Evolutionary conservation across 2,888 invertebrate species (phyloP).

Genomic region (Apantesis nais): DNA sequence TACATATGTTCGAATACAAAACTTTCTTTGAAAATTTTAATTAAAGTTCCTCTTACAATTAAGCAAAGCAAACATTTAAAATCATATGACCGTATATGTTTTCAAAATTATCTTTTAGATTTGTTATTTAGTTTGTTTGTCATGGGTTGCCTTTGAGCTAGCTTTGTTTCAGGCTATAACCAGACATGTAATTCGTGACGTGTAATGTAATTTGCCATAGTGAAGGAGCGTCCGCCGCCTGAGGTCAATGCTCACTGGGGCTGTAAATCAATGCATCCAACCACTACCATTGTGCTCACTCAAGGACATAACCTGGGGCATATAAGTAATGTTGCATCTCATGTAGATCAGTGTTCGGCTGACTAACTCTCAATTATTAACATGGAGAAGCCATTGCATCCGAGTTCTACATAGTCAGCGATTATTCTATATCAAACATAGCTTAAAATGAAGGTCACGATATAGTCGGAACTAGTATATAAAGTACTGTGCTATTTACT

Average conservation of each 20-base stretch:
- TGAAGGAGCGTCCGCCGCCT: background rate
- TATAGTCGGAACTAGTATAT: no score
- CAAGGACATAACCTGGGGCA: slow-evolving; percentile 1
- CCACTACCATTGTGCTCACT: background rate
- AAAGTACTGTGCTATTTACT: no score
- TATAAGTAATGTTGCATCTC: background rate
- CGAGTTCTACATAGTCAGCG: slow-evolving; percentile 41
- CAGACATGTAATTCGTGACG: background rate
- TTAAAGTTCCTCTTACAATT: no score
- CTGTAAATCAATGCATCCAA: background rate
- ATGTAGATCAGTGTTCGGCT: slow-evolving; percentile 7
- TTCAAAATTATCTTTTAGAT: no score
- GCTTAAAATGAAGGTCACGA: slow-evolving; percentile 7
- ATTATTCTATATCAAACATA: slow-evolving; percentile 10
- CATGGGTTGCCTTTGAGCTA: background rate
- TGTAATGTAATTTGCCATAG: background rate
- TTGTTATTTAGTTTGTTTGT: no score
- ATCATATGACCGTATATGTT: no score
- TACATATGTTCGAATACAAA: no score
- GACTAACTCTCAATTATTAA: slow-evolving; percentile 5
- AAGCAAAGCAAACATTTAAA: no score
- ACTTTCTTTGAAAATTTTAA: no score
- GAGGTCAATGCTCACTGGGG: background rate
- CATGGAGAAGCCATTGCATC: slow-evolving; percentile 32
- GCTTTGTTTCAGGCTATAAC: background rate